Base-by-base conservation (phyloP, 2,888 invertebrate species). In the Trissolcus japonicus region DNA sequence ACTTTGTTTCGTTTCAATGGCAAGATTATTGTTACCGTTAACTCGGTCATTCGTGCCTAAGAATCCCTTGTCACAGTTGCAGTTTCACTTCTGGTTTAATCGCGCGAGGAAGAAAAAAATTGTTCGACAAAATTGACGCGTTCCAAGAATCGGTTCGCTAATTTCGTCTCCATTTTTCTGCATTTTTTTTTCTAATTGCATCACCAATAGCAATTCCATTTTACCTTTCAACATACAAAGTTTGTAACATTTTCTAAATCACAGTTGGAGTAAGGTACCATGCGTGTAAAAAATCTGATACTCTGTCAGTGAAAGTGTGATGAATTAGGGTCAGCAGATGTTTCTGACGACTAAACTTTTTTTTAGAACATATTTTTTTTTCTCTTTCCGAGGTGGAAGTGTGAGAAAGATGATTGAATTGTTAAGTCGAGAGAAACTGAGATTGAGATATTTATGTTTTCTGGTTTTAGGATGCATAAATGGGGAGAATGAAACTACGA, bases 401-500 rank as follows among this genome's bases (percentile, higher is more conserved):
- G 35, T 11, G 35, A 35, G 35, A 35, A 9, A 35, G 35, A 35
- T 35, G 35, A 46, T 46, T 16, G 46, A 46, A 46, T 46, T 46
- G 14, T 46, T 3, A 46, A 4, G 16, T 46, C 11, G 25, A 25
- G 25, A 25, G 25, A 25, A 25, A 6, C 25, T 25, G 25, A 25
- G 6, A 25, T 35, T 35, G 35, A 35, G 35, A 35, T 46, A 6
- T 46, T 43, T 46, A 11, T 62, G 46, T 9, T 43, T 66, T 62
- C 14, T 61, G 46, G 43, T 68, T 57, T 9, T 14, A 68, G 67
- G 67, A 59, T 61, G 29, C 53, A 56, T 63, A 55, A 41, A 63
- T 61, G 63, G 75, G 68, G 66, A 71, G 61, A 74, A 79, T 73
- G 74, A 79, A 73, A 78, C 54, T 68, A 29, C 51, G 29, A 51